These are phyloP conservation scores for Tragelaphus strepsiceros DNA, from an alignment of 2,113 vertebrate genomes.

Conservation along the genomic window DNA sequence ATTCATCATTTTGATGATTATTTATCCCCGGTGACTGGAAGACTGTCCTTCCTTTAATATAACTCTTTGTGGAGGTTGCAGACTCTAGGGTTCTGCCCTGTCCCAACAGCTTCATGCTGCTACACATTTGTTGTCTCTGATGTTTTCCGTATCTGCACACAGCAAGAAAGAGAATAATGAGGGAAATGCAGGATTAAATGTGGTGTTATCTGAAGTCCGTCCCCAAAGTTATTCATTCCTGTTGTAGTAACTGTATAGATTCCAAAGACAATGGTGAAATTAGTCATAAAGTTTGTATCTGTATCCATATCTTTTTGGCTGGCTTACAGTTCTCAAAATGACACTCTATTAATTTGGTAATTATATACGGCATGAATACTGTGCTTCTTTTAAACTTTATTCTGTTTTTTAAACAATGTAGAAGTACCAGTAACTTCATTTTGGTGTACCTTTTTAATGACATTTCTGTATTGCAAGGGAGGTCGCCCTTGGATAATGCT, in stretches of 20 bases:
- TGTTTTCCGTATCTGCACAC: neutral
- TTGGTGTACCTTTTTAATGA: neutral
- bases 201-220: neutral
- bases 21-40: slow-evolving; percentile 8
- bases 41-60: neutral
- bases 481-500: neutral
- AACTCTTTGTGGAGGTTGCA: neutral
- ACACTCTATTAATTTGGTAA: neutral
- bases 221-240: neutral
- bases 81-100: neutral
- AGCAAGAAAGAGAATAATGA: neutral
- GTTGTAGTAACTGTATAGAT: neutral
- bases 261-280: neutral
- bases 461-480: neutral
- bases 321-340: neutral
- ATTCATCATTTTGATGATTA: neutral
- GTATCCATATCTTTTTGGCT: neutral
- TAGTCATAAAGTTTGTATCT: neutral
- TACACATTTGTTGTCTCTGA: neutral
- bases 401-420: neutral
- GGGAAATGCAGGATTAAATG: neutral
- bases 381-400: neutral
- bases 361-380: neutral
- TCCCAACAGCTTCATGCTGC: neutral
- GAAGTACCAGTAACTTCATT: neutral